Conservation (phyloP, 2,113 vertebrate species). For the Tachysurus vachellii region DNA sequence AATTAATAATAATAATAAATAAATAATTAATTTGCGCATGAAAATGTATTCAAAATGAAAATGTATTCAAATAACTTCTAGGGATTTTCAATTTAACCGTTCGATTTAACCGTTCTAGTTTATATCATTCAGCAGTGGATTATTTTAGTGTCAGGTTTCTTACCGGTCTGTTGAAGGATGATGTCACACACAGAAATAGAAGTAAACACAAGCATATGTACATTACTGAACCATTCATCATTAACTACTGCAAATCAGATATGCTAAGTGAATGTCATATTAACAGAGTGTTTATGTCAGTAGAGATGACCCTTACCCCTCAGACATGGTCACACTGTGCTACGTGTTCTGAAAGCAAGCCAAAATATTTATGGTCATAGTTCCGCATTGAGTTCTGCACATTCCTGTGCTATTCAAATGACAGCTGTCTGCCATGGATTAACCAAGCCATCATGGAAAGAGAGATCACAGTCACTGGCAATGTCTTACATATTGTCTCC, state of each 20-base stretch:
- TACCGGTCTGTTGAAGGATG: slow-evolving; percentile 50
- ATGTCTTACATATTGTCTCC: background rate
- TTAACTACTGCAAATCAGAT: slow-evolving; percentile 45
- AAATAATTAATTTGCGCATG: background rate
- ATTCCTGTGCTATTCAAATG: slow-evolving; percentile 43
- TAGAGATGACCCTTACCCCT: slow-evolving; percentile 52
- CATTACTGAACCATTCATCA: slow-evolving; percentile 13
- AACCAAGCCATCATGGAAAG: slow-evolving; percentile 33
- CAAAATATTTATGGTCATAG: slow-evolving; percentile 49
- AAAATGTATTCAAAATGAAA: background rate
- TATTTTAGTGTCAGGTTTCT: slow-evolving; percentile 20
- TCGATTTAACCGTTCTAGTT: too few relatives aligned
- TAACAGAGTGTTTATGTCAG: slow-evolving; percentile 35
- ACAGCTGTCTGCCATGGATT: slow-evolving; percentile 36
- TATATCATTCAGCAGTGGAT: background rate
- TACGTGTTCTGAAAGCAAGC: slow-evolving; percentile 53
- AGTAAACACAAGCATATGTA: background rate
- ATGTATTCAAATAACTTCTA: background rate
- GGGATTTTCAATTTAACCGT: background rate
- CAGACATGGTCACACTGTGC: slow-evolving; percentile 56
- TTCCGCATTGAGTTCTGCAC: slow-evolving; percentile 37
- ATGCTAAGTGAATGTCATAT: slow-evolving; percentile 59
- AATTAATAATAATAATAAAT: too few relatives aligned
- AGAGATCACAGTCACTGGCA: slow-evolving; percentile 27
- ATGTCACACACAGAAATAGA: background rate